These are phyloP conservation scores for Epinephelus coioides DNA, from an alignment of 2,797 vertebrate genomes.

Conservation along the genomic window DNA sequence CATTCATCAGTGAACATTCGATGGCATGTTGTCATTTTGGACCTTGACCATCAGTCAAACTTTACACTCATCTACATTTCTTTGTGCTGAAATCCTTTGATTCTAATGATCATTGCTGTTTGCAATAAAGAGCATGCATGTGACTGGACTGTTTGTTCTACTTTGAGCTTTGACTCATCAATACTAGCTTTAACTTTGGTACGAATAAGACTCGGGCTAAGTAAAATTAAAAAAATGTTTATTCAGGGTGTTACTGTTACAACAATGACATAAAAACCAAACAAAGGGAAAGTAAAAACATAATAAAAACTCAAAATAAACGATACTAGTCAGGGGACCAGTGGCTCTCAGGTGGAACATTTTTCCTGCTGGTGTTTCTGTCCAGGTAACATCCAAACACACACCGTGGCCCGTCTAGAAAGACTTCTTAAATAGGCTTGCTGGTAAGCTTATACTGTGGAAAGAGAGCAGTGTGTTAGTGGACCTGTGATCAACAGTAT, in stretches of 20 bases:
- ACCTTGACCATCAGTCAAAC: too few species aligned
- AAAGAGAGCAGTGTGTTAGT: background rate
- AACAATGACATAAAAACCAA: conserved; percentile 47
- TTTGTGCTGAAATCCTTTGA: background rate
- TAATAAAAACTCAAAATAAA: conserved; percentile 11
- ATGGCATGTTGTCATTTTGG: too few species aligned
- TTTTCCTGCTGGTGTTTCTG: conserved; percentile 28
- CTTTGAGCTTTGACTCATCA: background rate
- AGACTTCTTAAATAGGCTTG: background rate
- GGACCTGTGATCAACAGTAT: background rate
- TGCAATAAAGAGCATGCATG: background rate
- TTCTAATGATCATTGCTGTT: background rate
- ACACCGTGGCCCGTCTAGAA: background rate
- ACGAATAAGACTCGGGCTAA: conserved; percentile 13
- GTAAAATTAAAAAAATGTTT: conserved; percentile 44
- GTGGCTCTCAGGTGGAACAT: background rate
- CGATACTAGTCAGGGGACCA: background rate
- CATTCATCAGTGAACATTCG: background rate
- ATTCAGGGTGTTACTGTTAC: conserved; percentile 25
- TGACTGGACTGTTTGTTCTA: background rate
- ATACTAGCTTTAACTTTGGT: background rate
- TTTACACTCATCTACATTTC: too few species aligned
- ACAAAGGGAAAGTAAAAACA: conserved; percentile 32
- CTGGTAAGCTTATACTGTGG: conserved; percentile 12
- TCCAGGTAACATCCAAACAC: background rate